Conservation (phyloP, 2,797 vertebrate species). For the Lacerta agilis region DNA sequence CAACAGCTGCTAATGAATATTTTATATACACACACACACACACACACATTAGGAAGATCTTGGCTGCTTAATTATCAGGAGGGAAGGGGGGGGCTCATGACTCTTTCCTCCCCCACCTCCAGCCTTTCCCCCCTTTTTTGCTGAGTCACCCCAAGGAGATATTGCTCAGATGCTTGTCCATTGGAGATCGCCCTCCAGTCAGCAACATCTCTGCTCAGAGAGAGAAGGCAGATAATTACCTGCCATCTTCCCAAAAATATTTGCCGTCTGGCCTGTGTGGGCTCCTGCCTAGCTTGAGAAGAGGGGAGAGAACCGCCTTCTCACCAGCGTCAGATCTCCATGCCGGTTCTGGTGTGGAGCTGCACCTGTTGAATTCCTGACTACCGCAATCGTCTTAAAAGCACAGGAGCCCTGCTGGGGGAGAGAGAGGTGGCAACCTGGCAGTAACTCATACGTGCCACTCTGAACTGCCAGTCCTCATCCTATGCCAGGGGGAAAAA, state of each 20-base stretch:
- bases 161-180: neutral
- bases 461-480: neutral
- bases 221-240: neutral
- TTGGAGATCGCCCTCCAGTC: constrained; percentile 31
- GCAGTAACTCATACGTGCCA: neutral
- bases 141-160: constrained; percentile 30
- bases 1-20: constrained; percentile 51
- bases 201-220: neutral
- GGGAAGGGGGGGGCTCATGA: no score
- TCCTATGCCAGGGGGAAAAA: neutral
- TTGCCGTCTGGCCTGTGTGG: neutral
- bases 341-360: no score
- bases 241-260: no score
- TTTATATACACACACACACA: neutral
- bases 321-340: neutral
- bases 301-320: neutral
- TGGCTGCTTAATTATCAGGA: constrained; percentile 56
- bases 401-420: neutral
- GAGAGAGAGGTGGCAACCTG: neutral
- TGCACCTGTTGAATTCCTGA: neutral
- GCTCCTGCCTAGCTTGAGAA: neutral
- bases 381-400: neutral
- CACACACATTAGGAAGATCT: constrained; percentile 18
- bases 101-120: constrained; percentile 38
- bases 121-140: constrained; percentile 25